These are phyloP conservation scores for Azemiops feae DNA, from an alignment of 2,113 vertebrate species.

Conservation along the genomic window DNA sequence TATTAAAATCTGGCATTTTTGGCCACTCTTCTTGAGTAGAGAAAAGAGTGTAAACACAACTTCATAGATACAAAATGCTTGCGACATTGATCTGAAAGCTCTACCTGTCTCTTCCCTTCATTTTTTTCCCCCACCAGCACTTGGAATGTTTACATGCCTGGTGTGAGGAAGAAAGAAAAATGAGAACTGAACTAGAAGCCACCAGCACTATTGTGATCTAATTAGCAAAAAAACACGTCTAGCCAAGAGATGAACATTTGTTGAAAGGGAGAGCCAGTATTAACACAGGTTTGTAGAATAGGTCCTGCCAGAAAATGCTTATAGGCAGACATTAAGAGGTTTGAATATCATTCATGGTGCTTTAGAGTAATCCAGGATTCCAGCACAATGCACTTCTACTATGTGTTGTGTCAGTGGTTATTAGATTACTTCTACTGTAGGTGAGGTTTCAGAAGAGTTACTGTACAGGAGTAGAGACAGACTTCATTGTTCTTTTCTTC, in stretches of 20 bases:
- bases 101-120: background rate
- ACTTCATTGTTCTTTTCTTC: background rate
- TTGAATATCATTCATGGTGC: background rate
- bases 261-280: conserved; percentile 15
- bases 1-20: conserved; percentile 36
- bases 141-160: conserved; percentile 25
- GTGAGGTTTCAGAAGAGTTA: background rate
- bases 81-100: background rate
- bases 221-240: conserved; percentile 20
- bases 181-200: background rate
- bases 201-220: conserved; percentile 23
- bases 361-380: background rate
- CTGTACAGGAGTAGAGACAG: background rate
- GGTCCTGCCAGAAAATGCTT: conserved; percentile 18
- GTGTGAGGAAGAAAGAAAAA: conserved; percentile 28
- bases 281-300: conserved; percentile 10
- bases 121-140: background rate
- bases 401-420: background rate
- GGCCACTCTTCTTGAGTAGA: background rate
- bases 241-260: conserved; percentile 35
- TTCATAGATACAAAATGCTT: background rate
- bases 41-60: background rate
- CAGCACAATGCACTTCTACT: too few species aligned
- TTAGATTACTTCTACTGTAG: background rate
- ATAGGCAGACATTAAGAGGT: background rate